Evolutionary conservation across 2,113 vertebrate genomes (phyloP), one percentile per base, ranked within the genome.

Genomic region (Poecile atricapillus): DNA sequence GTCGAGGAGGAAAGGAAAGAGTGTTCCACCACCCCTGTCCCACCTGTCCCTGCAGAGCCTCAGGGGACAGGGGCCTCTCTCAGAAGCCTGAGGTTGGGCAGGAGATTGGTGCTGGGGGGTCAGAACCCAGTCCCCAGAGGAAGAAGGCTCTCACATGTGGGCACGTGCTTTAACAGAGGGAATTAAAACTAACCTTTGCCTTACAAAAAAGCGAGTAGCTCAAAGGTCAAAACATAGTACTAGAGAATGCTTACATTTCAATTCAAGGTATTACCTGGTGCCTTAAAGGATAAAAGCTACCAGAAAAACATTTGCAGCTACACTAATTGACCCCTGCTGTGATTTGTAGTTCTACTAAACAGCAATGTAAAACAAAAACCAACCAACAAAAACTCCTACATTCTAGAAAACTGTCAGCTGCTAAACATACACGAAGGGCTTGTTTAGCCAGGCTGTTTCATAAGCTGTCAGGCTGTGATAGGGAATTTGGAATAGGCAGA

Each of bases 281-380:
- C 21, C 93, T 94, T 93, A 95, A 93, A 77, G 20, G 83, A 37
- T 83, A 87, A 92, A 95, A 78, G 15, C 9, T 52, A 24, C 46
- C 79, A 78, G 93, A 80, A 94, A 77, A 49, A 33, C 41, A 47
- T 83, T 82, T 91, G 81, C 47, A 83, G 52, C 85, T 60, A 69
- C 25, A 49, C 65, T 95, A 95, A 91, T 91, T 97, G 76, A 96
- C 31, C 44, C 33, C n/a, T 90, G 59, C 82, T 93, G 64, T 88
- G 68, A 89, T 95, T 88, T 97, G 67, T 83, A 76, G 49, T 86
- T 97, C n/a, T 91, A 56, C 68, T 92, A 89, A 95, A 92, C 10
- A 77, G n/a, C 49, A 74, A 44, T n/a, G 31, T 28, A 43, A 77
- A 92, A 73, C n/a, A 59, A 47, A 53, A 3, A 6, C 19, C 23